Evolutionary conservation across 2,113 vertebrate species (phyloP).

Genomic region (Shinisaurus crocodilurus): DNA sequence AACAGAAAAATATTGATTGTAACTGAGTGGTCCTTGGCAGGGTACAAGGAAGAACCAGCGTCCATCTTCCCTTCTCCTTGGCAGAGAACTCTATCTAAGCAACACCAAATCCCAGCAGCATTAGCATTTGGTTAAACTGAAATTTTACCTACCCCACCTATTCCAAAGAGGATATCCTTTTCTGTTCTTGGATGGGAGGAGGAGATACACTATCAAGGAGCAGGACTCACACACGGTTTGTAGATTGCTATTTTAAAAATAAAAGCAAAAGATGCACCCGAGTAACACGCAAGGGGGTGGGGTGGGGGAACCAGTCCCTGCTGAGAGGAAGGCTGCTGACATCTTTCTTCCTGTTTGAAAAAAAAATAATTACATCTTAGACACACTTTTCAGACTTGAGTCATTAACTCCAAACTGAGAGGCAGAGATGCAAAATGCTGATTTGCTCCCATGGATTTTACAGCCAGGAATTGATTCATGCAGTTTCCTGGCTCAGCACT

Average conservation of each 20-base stretch:
- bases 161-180: slow-evolving; percentile 18
- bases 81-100: background rate
- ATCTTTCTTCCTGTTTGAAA: background rate
- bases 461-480: background rate
- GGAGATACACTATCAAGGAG: background rate
- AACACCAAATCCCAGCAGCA: background rate
- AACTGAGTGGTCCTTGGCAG: background rate
- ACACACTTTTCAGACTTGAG: background rate
- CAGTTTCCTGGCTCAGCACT: background rate
- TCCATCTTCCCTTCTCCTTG: background rate
- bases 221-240: background rate
- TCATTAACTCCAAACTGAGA: background rate
- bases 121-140: background rate
- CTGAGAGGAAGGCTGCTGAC: background rate
- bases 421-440: background rate
- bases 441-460: background rate
- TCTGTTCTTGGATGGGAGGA: background rate
- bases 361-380: background rate
- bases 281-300: no score
- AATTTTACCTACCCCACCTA: slow-evolving; percentile 1
- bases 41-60: background rate
- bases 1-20: background rate
- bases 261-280: background rate
- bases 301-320: no score
- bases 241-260: background rate